Conservation (phyloP, 2,797 vertebrate genomes). For the Carcharodon carcharias region DNA sequence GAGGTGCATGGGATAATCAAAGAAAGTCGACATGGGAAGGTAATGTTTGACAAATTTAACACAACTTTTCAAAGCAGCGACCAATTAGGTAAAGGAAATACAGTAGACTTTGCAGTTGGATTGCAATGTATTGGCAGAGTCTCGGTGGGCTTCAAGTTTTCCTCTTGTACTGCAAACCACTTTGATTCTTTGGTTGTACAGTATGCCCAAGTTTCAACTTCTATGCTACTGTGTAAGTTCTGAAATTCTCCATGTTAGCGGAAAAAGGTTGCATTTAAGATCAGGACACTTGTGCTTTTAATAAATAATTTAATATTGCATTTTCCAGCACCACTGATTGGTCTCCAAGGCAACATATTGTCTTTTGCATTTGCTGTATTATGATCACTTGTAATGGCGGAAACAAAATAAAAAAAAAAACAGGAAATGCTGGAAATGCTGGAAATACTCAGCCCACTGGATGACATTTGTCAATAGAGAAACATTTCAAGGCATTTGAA, state of each 20-base stretch:
- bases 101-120: background rate
- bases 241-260: background rate
- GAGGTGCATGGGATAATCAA: background rate
- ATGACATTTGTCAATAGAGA: background rate
- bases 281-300: background rate
- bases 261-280: background rate
- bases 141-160: background rate
- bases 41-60: background rate
- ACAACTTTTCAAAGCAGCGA: background rate
- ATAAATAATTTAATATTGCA: background rate
- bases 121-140: background rate
- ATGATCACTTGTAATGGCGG: background rate
- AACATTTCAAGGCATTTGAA: too few species aligned
- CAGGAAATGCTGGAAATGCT: background rate
- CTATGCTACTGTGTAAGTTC: background rate
- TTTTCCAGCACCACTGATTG: background rate
- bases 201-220: background rate
- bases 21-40: background rate
- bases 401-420: background rate
- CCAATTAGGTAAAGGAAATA: background rate
- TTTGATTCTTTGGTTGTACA: background rate
- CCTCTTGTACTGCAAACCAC: background rate
- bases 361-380: background rate
- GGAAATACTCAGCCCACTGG: background rate
- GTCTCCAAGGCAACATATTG: background rate